Base-by-base conservation (phyloP, 2,113 vertebrate genomes). In the Psophia crepitans region DNA sequence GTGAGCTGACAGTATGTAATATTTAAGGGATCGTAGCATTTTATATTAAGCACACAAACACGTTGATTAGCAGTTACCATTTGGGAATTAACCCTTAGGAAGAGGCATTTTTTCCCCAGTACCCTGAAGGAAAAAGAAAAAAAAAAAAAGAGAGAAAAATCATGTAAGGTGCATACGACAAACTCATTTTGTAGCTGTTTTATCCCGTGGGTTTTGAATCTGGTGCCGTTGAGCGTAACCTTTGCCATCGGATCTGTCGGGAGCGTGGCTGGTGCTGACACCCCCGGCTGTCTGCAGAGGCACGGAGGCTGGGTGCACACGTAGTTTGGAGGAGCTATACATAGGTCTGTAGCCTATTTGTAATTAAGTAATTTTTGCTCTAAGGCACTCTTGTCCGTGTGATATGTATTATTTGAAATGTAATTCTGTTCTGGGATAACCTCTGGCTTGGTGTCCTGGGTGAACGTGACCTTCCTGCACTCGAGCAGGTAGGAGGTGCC, bases 11-110 rank as follows among this genome's bases (percentile, higher is more conserved):
- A 96, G 39, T 92, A 70, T 60, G 76, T 92, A 95, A 83, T 95
- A 87, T 89, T 93, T 94, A 97, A 95, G 76, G 53, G 68, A 95
- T 91, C 92, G 66, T 96, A 96, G 87, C 49, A 70, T 97, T 93
- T 94, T 96, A 83, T 93, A 88, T 93, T 95, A 96, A 97, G 71
- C 88, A 77, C 82, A 92, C n/a, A 46, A 97, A 91, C 68, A 90
- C 5, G 22, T 87, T 91, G 92, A 75, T 96, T 94, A 93, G 74
- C 84, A 86, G 91, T 89, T 97, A 97, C 78, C 76, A 81, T 92
- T 91, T 95, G 96, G 83, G 93, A 97, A 86, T 89, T 94, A 96
- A 88, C 71, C 60, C n/a, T 93, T 87, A 97, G 92, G 46, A 95
- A 97, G 83, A 85, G 66, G 66, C 54, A 58, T 84, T 97, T 97